A percentile compares a stretch with the other conserved stretches of the same genome.
phyloP scores from a whole-genome alignment of 2,888 invertebrate species.

The Idaea dimidiata region DNA sequence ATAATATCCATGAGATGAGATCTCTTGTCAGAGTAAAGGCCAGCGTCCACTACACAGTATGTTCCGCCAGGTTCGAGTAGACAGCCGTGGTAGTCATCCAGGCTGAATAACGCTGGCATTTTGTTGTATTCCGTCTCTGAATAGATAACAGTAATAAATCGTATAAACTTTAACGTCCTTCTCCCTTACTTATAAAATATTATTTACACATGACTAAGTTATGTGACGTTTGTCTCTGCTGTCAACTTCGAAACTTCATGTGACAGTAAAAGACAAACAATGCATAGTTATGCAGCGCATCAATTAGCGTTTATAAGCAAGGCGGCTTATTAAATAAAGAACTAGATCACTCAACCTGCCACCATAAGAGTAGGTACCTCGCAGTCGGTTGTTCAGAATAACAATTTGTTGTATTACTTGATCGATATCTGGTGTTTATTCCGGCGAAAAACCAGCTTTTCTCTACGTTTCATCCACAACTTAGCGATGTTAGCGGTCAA shows the following conservation, averaged over 20 bases:
- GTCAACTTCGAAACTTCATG: too few species aligned
- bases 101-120: slow-evolving; percentile 57
- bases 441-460: neutral
- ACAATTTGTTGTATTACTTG: neutral
- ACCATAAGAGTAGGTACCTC: too few species aligned
- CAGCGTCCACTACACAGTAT: slow-evolving; percentile 59
- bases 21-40: slow-evolving; percentile 36
- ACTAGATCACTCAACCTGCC: too few species aligned
- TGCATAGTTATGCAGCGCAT: too few species aligned
- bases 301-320: too few species aligned
- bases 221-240: too few species aligned
- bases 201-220: too few species aligned
- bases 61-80: slow-evolving; percentile 44
- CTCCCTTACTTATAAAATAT: too few species aligned
- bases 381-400: neutral
- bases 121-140: slow-evolving; percentile 58
- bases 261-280: too few species aligned
- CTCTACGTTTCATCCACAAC: neutral
- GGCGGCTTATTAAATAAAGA: too few species aligned
- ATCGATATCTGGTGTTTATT: neutral
- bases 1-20: slow-evolving; percentile 56
- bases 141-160: slow-evolving; percentile 14
- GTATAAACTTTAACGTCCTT: too few species aligned
- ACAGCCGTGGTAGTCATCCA: slow-evolving; percentile 60
- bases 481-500: neutral